Conservation (phyloP, 2,113 vertebrate genomes). For the Tupaia chinensis region DNA sequence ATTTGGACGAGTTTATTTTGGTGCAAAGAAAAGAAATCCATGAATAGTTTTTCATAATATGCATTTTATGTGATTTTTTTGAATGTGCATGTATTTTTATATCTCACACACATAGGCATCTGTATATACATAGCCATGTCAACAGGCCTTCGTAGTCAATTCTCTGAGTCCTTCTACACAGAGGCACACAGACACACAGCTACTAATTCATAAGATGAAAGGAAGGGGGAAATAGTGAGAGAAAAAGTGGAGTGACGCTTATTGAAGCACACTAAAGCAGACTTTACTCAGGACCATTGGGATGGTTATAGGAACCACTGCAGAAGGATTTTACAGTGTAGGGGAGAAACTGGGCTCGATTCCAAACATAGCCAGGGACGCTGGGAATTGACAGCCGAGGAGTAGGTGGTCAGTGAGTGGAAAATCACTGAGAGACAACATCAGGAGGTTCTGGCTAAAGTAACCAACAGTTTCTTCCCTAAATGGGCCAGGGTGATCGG, state of each 20-base stretch:
- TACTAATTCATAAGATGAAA: not conserved
- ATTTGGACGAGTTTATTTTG: too few relatives aligned
- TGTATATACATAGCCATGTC: not conserved
- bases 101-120: not conserved
- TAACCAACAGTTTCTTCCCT: not conserved
- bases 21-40: too few relatives aligned
- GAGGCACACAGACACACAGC: not conserved
- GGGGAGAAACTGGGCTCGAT: not conserved
- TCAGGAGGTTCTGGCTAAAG: not conserved
- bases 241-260: not conserved
- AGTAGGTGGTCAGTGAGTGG: not conserved
- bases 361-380: not conserved
- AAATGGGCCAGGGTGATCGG: not conserved
- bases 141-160: not conserved
- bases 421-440: not conserved
- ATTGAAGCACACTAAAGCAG: not conserved
- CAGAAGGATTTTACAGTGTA: not conserved
- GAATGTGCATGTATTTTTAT: not conserved
- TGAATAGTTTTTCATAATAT: too few relatives aligned
- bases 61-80: too few relatives aligned
- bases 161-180: not conserved
- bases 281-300: not conserved
- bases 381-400: not conserved
- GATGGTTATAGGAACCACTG: not conserved
- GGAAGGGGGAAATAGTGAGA: not conserved